phyloP scores from a whole-genome alignment of 2,113 vertebrate genomes.

The Argyrosomus japonicus region DNA sequence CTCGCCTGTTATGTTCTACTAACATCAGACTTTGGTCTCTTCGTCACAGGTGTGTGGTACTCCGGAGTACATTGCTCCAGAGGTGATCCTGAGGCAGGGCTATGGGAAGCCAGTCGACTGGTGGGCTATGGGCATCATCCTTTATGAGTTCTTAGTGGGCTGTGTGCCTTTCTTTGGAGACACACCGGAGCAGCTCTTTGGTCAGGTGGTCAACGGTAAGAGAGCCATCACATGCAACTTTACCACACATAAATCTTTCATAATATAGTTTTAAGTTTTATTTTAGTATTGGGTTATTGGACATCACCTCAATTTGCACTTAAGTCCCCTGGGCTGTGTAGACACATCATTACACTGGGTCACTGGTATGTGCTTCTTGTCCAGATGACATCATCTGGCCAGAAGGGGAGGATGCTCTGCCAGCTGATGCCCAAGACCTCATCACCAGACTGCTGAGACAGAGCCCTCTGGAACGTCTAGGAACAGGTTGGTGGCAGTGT shows the following conservation, averaged over 20 bases:
- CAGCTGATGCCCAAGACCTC: slow-evolving; percentile 91
- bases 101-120: slow-evolving; percentile 97
- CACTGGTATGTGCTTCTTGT: slow-evolving; percentile 34
- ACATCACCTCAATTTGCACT: not conserved
- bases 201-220: slow-evolving; percentile 96
- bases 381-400: slow-evolving; percentile 97
- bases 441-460: slow-evolving; percentile 91
- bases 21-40: not conserved
- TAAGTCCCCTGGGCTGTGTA: not conserved
- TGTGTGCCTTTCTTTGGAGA: slow-evolving; percentile 97
- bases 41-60: slow-evolving; percentile 92
- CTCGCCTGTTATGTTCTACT: not conserved
- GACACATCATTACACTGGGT: not conserved
- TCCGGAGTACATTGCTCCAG: slow-evolving; percentile 95
- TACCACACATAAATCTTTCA: not conserved
- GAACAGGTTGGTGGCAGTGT: slow-evolving; percentile 86
- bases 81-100: slow-evolving; percentile 95
- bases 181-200: slow-evolving; percentile 95
- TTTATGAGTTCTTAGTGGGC: slow-evolving; percentile 96
- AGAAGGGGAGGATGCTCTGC: slow-evolving; percentile 92
- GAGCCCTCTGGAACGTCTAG: slow-evolving; percentile 92
- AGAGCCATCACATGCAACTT: not conserved
- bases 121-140: slow-evolving; percentile 97
- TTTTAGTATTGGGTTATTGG: not conserved
- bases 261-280: not conserved